A percentile compares a stretch with the other conserved stretches of the same genome.
These are phyloP conservation scores for Lacanobia oleracea DNA, from an alignment of 2,888 invertebrate species.

Conservation along the genomic window DNA sequence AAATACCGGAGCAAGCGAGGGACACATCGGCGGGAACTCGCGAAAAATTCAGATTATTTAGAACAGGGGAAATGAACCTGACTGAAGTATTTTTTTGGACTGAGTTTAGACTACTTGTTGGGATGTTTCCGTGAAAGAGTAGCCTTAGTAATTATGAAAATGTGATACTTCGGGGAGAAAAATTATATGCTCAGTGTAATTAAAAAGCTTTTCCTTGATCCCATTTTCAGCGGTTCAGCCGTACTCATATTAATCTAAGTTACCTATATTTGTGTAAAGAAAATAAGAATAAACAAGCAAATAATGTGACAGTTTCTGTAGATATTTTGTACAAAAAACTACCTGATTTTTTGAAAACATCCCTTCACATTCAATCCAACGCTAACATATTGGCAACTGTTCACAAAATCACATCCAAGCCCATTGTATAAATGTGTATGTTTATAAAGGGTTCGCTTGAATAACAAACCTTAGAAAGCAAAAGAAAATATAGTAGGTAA, in stretches of 20 bases:
- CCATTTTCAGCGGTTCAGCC: too few relatives aligned
- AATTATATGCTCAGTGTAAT: neutral
- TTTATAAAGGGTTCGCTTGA: neutral
- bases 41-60: constrained; percentile 66
- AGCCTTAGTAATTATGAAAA: neutral
- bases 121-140: neutral
- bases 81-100: constrained; percentile 25
- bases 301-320: too few relatives aligned
- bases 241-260: too few relatives aligned
- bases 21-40: constrained; percentile 59
- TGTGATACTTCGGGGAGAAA: neutral
- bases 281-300: too few relatives aligned
- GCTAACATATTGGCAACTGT: too few relatives aligned
- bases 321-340: neutral
- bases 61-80: constrained; percentile 45
- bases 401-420: neutral
- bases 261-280: too few relatives aligned
- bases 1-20: constrained; percentile 69
- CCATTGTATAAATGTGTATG: neutral
- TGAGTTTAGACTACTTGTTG: constrained; percentile 4
- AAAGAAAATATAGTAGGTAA: constrained; percentile 21
- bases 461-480: neutral
- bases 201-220: neutral
- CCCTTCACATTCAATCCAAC: neutral
- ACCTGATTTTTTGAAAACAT: neutral